Base-by-base conservation (phyloP, 2,113 vertebrate genomes). In the Neopipo cinnamomea region DNA sequence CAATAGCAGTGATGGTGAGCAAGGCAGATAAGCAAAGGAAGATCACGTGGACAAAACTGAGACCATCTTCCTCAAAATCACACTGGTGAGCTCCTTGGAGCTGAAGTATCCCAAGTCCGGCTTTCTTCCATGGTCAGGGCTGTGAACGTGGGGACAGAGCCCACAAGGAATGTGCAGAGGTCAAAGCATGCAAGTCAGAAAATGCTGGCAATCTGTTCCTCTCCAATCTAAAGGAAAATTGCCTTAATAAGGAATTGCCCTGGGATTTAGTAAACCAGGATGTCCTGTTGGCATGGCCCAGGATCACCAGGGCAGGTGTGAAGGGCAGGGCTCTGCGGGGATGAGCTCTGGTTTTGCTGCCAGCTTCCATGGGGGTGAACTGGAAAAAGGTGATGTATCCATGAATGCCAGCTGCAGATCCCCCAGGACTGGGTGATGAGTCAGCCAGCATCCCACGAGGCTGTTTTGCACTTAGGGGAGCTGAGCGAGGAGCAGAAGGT, bases 401-500 rank as follows among this genome's bases (percentile, higher is more conserved):
- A 0, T 35, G 28, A 50, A 8, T 0, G 3, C 2, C 15, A 53
- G 23, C 46, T 31, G 44, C 62, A 14, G 61, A 9, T 62, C 22
- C 47, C 11, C 11, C 15, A 2, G 47, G 37, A 14, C 21, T 25
- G 56, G 42, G 17, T 3, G 16, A 5, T 24, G 59, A 70, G 42
- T 14, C 5, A 50, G 37, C 6, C 53, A 24, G 9, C 42, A 70
- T 41, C 46, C 77, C 76, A 68, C 10, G 1, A 5, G 20, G 20
- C 35, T 68, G 62, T 12, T 8, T 65, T 41, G n/a, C 72, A 49
- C n/a, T 31, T 88, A 98, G 98, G 98, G 37, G 98, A 99, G 70
- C 96, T 98, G 31, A 98, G 87, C 1, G 98, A 99, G 73, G 94
- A 98, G 91, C 98, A 98, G 95, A 99, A 99, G 93, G 24, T 96